Percentiles rank a stretch among this genome's conserved stretches.
phyloP scores from a whole-genome alignment of 2,888 invertebrate genomes.

The Drosophila testacea region DNA sequence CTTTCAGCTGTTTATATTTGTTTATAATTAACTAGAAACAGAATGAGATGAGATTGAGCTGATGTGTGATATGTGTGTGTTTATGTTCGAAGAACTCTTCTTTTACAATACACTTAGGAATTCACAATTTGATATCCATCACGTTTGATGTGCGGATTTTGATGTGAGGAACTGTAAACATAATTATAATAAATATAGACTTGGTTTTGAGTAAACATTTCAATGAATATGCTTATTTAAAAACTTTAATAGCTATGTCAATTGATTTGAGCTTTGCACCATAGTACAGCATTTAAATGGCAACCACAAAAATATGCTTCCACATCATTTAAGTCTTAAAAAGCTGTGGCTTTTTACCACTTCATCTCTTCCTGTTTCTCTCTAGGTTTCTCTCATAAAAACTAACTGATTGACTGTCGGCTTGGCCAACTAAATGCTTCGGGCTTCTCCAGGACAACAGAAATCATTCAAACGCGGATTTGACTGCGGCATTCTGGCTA shows the following conservation, averaged over 20 bases:
- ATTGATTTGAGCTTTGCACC: slow-evolving; percentile 11
- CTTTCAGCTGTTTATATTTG: slow-evolving; percentile 62
- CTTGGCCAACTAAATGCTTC: slow-evolving; percentile 25
- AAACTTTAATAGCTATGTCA: slow-evolving; percentile 14
- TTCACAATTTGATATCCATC: slow-evolving; percentile 18
- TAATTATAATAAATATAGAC: slow-evolving; percentile 26
- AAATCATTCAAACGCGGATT: slow-evolving; percentile 66
- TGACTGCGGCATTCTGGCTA: slow-evolving; percentile 54
- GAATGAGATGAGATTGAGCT: not conserved
- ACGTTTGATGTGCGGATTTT: slow-evolving; percentile 31
- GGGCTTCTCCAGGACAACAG: slow-evolving; percentile 16
- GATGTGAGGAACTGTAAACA: slow-evolving; percentile 23
- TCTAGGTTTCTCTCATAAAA: not conserved
- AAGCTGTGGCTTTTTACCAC: slow-evolving; percentile 47
- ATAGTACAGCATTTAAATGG: slow-evolving; percentile 18
- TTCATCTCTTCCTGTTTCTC: slow-evolving; percentile 11
- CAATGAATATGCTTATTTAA: slow-evolving; percentile 26
- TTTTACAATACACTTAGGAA: not conserved
- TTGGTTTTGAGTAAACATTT: slow-evolving; percentile 15
- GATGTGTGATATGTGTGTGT: slow-evolving; percentile 13
- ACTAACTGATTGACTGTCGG: slow-evolving; percentile 26
- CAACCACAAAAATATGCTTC: slow-evolving; percentile 48
- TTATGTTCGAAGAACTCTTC: not conserved
- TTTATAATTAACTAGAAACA: slow-evolving; percentile 62
- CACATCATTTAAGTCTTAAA: slow-evolving; percentile 58